phyloP scores from a whole-genome alignment of 2,888 invertebrate species.

The Drosophila mercatorum region DNA sequence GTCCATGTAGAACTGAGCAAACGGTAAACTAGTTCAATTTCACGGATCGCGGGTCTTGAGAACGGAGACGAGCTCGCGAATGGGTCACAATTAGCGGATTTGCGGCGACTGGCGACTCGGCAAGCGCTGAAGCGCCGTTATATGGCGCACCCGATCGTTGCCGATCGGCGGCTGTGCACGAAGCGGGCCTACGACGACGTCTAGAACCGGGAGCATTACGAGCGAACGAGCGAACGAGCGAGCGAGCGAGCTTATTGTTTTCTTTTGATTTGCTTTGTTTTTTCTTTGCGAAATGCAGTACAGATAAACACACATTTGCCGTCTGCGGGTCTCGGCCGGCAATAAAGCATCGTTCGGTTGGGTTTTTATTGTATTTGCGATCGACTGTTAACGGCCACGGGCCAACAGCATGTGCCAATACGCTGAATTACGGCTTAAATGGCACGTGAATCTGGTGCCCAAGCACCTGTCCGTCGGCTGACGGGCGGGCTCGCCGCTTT shows the following conservation, averaged over 20 bases:
- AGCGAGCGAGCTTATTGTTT: not conserved
- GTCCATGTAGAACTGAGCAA: conserved; percentile 30
- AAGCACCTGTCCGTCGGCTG: conserved; percentile 40
- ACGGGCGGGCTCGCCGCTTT: conserved; percentile 9
- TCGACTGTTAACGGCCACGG: conserved; percentile 20
- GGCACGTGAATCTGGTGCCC: conserved; percentile 60
- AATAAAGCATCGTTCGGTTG: conserved; percentile 34
- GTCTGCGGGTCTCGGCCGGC: conserved; percentile 1
- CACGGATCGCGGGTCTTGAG: conserved; percentile 3
- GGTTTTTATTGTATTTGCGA: conserved; percentile 42
- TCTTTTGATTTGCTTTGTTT: not conserved
- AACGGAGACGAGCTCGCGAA: conserved; percentile 23
- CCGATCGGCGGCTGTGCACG: conserved; percentile 38
- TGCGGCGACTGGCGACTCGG: conserved; percentile 60
- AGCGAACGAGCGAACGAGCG: not conserved
- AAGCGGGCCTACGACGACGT: conserved; percentile 34
- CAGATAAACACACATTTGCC: conserved; percentile 51
- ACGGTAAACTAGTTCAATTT: not conserved
- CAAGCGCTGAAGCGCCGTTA: conserved; percentile 66
- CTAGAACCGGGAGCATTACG: conserved; percentile 19
- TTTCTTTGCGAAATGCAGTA: conserved; percentile 44
- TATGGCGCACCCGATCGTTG: conserved; percentile 47
- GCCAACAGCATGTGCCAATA: conserved; percentile 54
- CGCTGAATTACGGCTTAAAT: conserved; percentile 51
- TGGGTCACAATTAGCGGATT: conserved; percentile 57